Percentiles rank a stretch among this genome's conserved stretches.
Conservation (phyloP, 2,888 invertebrate species). For the Nebria salina region DNA sequence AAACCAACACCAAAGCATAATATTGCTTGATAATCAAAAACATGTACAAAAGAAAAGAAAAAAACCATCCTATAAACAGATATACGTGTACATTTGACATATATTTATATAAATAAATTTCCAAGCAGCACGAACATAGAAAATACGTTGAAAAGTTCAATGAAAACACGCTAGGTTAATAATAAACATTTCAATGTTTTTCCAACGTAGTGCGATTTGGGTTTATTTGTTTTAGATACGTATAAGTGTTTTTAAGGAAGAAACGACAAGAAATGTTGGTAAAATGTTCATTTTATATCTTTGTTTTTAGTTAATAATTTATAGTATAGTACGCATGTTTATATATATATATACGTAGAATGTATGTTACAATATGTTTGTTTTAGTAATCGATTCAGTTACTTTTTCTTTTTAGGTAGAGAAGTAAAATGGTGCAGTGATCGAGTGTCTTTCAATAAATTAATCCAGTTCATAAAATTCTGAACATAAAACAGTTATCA, state of each 20-base stretch:
- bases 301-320: background rate
- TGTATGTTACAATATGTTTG: slow-evolving; percentile 10
- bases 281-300: background rate
- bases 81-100: background rate
- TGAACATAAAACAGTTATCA: slow-evolving; percentile 37
- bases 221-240: background rate
- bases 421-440: slow-evolving; percentile 33
- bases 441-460: slow-evolving; percentile 31
- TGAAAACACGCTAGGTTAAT: too few species aligned
- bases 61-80: background rate
- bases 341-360: slow-evolving; percentile 8
- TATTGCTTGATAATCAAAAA: background rate
- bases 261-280: background rate
- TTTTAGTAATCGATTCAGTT: background rate
- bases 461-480: slow-evolving; percentile 3
- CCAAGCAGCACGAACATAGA: too few species aligned
- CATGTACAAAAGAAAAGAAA: background rate
- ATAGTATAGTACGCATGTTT: slow-evolving; percentile 10
- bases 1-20: background rate
- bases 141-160: too few species aligned
- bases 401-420: background rate
- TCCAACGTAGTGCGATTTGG: background rate
- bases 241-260: background rate
- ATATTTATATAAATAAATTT: background rate
- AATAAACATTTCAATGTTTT: too few species aligned